Evolutionary conservation across 2,797 vertebrate species (phyloP), one percentile per base, ranked within the genome.

Genomic region (Limosa lapponica): DNA sequence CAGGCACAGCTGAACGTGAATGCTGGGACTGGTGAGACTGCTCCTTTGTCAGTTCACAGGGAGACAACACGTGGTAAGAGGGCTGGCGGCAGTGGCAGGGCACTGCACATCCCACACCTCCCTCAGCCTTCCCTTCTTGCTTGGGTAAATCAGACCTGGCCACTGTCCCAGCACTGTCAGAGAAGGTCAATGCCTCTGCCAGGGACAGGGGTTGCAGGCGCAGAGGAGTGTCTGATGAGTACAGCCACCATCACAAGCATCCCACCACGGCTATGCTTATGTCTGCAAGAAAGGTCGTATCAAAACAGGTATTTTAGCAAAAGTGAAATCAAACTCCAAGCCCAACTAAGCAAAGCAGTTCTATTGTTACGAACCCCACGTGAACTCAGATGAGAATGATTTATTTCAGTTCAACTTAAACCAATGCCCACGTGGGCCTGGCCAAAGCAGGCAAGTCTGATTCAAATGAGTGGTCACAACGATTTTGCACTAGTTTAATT

Each of bases 331-430:
- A 52, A 48, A 49, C 22, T 28, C 37, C 52, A 52, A 72, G 28
- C 16, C 39, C 43, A 79, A 62, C 23, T n/a, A 66, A 58, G 32
- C 24, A 67, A 78, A 92, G 49, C 12, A 46, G 16, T 36, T 61
- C 20, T 1, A 34, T 6, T 59, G 10, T 41, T 46, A 78, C 0
- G 2, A 80, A 74, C 32, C 14, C 24, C 8, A 2, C 0, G 1
- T 48, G 36, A 91, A 71, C 58, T 54, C 49, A 28, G 13, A 39
- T 22, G 16, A 61, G 52, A 74, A 37, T 23, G 16, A 44, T 11
- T 75, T 75, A 34, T 9, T 85, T 57, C 65, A 36, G 37, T 61
- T 80, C 65, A 86, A 12, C 22, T 90, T 91, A 78, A 78, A 94
- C 10, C 7, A 52, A 12, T 18, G 12, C 18, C 18, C 79, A 27